Evolutionary conservation across 2,888 invertebrate genomes (phyloP), one percentile per base, ranked within the genome.

Genomic region (Atethmia centrago): DNA sequence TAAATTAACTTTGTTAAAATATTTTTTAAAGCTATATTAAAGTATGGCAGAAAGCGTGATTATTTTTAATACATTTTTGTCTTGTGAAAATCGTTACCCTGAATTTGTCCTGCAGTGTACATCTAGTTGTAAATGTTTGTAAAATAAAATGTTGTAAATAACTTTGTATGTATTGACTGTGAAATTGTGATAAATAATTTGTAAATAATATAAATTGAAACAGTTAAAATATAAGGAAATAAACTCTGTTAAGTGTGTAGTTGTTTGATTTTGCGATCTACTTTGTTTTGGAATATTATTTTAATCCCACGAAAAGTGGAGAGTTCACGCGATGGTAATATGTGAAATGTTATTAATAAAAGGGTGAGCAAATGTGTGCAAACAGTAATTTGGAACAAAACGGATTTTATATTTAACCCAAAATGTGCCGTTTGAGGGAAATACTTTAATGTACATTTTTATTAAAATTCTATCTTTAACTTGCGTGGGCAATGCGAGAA

Each of bases 171-270:
- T 92, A 91, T 90, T 93, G 93, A 93, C 93, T 93, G 93, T 94
- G 91, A 92, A 90, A 92, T 90, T 94, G 93, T 93, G 93, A 94
- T 94, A 94, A 93, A 93, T 85, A 88, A 84, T 84, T 85, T 94
- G 93, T 93, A 93, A 89, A 93, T 93, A 93, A 80, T 61, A 84
- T 82, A 90, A 89, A 89, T 85, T 87, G 86, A 87, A 88, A 84
- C 80, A 85, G 79, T 86, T 83, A 88, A 87, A 86, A 85, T 80
- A 84, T 84, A 87, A 87, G 86, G 66, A 88, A 91, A 86, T 89
- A 90, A 92, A 92, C 56, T 87, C 87, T 88, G 84, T 87, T 82
- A 84, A 85, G 78, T 81, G 61, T 71, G 56, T 53, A 19, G 61
- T 80, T 83, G 81, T 82, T 87, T 89, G 67, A 80, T 82, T 84